These are phyloP conservation scores for Pseudonaja textilis DNA, from an alignment of 2,113 vertebrate species.

Conservation along the genomic window DNA sequence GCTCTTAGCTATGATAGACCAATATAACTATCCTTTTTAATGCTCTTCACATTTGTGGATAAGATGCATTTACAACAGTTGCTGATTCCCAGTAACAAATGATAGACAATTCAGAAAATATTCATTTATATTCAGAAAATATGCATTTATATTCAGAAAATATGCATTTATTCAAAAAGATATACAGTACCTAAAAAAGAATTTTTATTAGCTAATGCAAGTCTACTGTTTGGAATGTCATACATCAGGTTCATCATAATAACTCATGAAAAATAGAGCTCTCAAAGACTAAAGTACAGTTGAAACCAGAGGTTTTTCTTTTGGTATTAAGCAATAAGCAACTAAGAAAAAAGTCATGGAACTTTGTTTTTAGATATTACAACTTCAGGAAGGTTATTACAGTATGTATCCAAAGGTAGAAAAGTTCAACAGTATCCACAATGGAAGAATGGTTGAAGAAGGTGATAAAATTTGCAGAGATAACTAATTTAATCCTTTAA, in stretches of 20 bases:
- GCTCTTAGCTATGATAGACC: not conserved
- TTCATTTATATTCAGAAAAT: not conserved
- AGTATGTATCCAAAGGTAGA: not conserved
- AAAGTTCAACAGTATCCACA: not conserved
- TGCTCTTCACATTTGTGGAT: not conserved
- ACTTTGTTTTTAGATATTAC: not conserved
- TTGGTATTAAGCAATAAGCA: not conserved
- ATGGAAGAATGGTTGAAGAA: not conserved
- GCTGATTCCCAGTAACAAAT: not conserved
- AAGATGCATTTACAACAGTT: not conserved
- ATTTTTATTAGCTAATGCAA: not conserved
- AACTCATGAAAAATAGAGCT: not conserved
- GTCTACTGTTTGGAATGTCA: not conserved
- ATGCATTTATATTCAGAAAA: not conserved
- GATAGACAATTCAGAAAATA: not conserved
- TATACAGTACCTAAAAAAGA: not conserved
- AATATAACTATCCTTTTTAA: not conserved
- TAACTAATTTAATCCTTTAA: not conserved
- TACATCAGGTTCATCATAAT: not conserved
- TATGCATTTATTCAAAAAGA: not conserved
- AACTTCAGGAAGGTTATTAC: not conserved
- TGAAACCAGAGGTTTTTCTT: not conserved
- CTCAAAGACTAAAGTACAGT: not conserved
- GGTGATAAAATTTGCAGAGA: not conserved
- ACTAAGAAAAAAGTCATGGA: not conserved